A percentile compares a stretch with the other conserved stretches of the same genome.
These are phyloP conservation scores for Dendrolimus kikuchii DNA, from an alignment of 1,140 invertebrate species.

Conservation along the genomic window DNA sequence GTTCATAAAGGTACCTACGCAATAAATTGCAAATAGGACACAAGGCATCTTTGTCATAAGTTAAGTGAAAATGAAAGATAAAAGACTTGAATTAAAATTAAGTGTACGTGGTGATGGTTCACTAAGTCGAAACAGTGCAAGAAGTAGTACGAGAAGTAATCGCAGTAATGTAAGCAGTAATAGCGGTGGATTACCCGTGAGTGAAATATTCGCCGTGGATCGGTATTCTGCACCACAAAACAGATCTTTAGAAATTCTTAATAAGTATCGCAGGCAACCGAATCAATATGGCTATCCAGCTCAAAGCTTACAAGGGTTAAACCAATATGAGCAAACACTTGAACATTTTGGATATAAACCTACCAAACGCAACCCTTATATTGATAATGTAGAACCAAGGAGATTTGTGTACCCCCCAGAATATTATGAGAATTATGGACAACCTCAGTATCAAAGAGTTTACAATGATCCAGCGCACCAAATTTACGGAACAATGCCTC, in stretches of 20 bases:
- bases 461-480: constrained; percentile 32
- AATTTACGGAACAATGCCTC: constrained; percentile 35
- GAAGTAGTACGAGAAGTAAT: constrained; percentile 57
- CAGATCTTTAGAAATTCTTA: constrained; percentile 51
- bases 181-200: constrained; percentile 40
- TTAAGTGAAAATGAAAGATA: constrained; percentile 52
- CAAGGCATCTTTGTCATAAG: neutral
- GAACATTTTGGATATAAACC: constrained; percentile 22
- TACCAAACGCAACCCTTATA: constrained; percentile 36
- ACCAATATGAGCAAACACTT: constrained; percentile 39
- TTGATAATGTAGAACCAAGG: constrained; percentile 30
- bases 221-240: constrained; percentile 47
- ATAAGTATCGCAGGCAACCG: constrained; percentile 47
- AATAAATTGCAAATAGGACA: no score
- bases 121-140: constrained; percentile 42
- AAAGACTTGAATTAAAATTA: constrained; percentile 60
- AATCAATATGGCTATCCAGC: constrained; percentile 49
- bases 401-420: constrained; percentile 6
- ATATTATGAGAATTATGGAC: neutral
- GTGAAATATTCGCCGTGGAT: constrained; percentile 58
- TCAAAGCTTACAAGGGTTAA: constrained; percentile 51
- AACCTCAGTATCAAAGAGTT: constrained; percentile 28
- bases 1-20: no score
- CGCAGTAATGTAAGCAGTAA: constrained; percentile 47
- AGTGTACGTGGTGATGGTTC: constrained; percentile 62